Evolutionary conservation across 2,797 vertebrate species (phyloP).

Genomic region (Rhynchonycteris naso): DNA sequence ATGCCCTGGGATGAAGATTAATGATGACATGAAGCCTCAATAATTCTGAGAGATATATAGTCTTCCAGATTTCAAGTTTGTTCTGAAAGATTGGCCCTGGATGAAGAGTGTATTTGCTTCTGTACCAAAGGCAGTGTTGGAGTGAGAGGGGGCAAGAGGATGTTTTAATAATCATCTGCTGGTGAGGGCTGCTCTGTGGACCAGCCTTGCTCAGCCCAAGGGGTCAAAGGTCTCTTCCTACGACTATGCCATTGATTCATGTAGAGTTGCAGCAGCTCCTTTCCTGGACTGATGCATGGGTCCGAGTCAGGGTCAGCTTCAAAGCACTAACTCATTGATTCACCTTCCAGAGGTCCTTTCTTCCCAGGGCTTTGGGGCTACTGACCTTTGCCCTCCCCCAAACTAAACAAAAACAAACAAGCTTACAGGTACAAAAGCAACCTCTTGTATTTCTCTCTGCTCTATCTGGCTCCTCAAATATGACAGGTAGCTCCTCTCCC

Average conservation of each 20-base stretch:
- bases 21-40: not conserved
- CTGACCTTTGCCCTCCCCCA: not conserved
- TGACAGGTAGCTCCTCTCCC: not conserved
- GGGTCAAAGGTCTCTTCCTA: not conserved
- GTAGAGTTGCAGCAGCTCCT: not conserved
- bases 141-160: too few species aligned
- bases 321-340: not conserved
- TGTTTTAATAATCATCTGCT: not conserved
- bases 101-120: not conserved
- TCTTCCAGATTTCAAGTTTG: not conserved
- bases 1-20: not conserved
- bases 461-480: not conserved
- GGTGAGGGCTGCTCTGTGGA: not conserved
- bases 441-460: not conserved
- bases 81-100: not conserved
- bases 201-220: not conserved
- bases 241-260: not conserved
- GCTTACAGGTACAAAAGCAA: not conserved
- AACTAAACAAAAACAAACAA: not conserved
- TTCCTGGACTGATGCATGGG: not conserved
- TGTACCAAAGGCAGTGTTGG: not conserved
- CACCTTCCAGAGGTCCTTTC: not conserved
- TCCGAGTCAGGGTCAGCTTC: not conserved
- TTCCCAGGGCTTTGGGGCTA: not conserved
- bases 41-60: not conserved